Conservation (phyloP, 2,113 vertebrate species). For the Heterotis niloticus region DNA sequence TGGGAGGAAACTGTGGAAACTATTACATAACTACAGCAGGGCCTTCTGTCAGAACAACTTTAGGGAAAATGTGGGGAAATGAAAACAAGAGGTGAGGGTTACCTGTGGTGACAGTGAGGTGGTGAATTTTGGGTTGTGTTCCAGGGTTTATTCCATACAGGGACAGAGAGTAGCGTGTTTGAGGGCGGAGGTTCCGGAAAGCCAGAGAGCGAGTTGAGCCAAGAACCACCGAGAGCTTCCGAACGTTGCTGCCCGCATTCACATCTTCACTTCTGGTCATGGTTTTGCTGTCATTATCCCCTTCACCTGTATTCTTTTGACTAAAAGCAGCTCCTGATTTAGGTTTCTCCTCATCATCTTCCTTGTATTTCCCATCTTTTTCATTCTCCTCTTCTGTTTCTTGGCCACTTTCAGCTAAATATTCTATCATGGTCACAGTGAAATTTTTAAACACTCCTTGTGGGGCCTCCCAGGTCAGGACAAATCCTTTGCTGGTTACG, state of each 20-base stretch:
- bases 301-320: constrained; percentile 13
- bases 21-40: too few species aligned
- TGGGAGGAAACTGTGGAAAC: too few species aligned
- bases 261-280: constrained; percentile 38
- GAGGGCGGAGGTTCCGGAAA: constrained; percentile 50
- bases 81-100: not conserved
- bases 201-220: constrained; percentile 50
- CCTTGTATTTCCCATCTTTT: constrained; percentile 36
- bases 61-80: not conserved
- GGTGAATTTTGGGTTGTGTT: constrained; percentile 53
- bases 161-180: constrained; percentile 49
- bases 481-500: constrained; percentile 58
- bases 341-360: constrained; percentile 4
- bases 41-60: not conserved
- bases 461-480: constrained; percentile 65
- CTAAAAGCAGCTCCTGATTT: not conserved
- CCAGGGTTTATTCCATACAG: constrained; percentile 47
- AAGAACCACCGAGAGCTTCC: constrained; percentile 54
- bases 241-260: constrained; percentile 38
- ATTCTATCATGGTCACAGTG: constrained; percentile 58
- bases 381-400: constrained; percentile 36
- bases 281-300: not conserved
- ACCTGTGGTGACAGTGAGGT: constrained; percentile 58
- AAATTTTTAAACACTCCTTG: constrained; percentile 72
- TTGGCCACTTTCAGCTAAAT: constrained; percentile 38